These are phyloP conservation scores for Tachypleus tridentatus DNA, from an alignment of 1,140 invertebrate genomes.

Conservation along the genomic window DNA sequence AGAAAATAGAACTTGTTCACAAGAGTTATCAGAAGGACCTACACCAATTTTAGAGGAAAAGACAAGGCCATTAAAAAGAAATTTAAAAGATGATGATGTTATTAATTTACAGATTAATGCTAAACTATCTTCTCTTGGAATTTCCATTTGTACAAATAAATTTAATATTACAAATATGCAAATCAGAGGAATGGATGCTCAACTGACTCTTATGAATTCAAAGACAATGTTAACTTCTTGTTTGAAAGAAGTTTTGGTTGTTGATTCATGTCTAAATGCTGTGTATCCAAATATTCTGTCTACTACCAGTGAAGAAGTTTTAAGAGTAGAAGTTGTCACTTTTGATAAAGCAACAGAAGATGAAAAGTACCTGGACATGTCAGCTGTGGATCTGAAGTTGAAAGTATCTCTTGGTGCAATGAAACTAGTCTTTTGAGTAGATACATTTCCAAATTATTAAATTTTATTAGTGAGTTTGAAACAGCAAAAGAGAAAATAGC, in stretches of 20 bases:
- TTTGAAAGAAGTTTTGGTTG: conserved; percentile 55
- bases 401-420: conserved; percentile 43
- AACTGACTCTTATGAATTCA: conserved; percentile 41
- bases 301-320: conserved; percentile 59
- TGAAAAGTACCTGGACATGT: conserved; percentile 32
- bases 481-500: conserved; percentile 64
- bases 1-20: too few relatives aligned
- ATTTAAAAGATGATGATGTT: conserved; percentile 3
- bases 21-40: too few relatives aligned
- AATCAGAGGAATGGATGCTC: conserved; percentile 45
- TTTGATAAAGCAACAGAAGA: conserved; percentile 36
- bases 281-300: conserved; percentile 65
- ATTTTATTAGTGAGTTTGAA: conserved; percentile 80
- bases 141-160: conserved; percentile 29
- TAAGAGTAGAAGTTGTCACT: conserved; percentile 36
- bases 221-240: conserved; percentile 58
- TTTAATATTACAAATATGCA: conserved; percentile 30
- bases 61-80: too few relatives aligned
- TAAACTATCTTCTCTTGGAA: conserved; percentile 27
- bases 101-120: conserved; percentile 31
- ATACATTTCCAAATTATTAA: conserved; percentile 66
- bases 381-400: conserved; percentile 68
- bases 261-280: conserved; percentile 54
- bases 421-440: conserved; percentile 45
- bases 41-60: too few relatives aligned